A percentile compares a stretch with the other conserved stretches of the same genome.
These are phyloP conservation scores for Ephialtes manifestator DNA, from an alignment of 2,888 invertebrate species.

Conservation along the genomic window DNA sequence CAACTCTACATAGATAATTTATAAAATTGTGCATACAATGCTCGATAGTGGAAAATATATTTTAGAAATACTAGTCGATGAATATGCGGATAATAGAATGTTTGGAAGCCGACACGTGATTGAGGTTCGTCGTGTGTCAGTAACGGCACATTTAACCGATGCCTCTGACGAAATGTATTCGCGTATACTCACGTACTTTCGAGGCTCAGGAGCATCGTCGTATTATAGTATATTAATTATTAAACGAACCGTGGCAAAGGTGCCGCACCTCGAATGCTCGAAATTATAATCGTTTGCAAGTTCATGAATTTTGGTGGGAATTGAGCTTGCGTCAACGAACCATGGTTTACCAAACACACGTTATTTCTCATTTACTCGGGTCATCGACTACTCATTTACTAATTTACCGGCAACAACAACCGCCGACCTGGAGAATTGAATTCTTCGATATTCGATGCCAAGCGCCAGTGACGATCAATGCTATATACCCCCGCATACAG, in stretches of 20 bases:
- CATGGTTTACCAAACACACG: background rate
- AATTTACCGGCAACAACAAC: background rate
- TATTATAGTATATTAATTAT: background rate
- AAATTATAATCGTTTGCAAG: background rate
- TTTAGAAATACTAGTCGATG: too few species aligned
- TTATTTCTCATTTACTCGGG: background rate
- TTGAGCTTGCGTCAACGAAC: background rate
- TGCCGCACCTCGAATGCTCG: background rate
- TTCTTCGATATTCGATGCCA: background rate
- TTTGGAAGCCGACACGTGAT: background rate
- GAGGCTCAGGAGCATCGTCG: background rate
- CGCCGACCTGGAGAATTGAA: background rate
- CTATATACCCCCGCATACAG: background rate
- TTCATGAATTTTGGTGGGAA: background rate
- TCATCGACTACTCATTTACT: conserved; percentile 11
- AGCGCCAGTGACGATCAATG: background rate
- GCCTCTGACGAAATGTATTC: too few species aligned
- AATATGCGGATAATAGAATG: too few species aligned
- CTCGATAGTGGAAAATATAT: too few species aligned
- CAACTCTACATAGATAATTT: too few species aligned
- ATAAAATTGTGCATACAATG: too few species aligned
- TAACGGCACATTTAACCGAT: background rate
- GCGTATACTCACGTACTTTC: too few species aligned
- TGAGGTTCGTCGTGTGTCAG: background rate
- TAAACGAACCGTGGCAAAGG: background rate